These are phyloP conservation scores for Trogon surrucura DNA, from an alignment of 2,113 vertebrate genomes.

Conservation along the genomic window DNA sequence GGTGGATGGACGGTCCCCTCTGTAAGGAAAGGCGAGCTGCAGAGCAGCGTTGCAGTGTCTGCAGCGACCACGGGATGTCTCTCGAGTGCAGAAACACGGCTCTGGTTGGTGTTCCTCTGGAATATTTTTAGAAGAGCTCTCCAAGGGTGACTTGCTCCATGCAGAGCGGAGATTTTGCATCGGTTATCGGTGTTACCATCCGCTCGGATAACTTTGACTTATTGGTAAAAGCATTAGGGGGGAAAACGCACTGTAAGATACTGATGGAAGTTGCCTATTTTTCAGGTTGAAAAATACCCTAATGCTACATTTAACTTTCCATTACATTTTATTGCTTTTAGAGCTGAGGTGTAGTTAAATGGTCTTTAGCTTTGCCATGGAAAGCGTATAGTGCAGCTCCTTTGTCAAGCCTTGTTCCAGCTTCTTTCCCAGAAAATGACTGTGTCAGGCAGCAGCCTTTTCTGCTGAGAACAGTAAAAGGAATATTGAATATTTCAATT, in stretches of 20 bases:
- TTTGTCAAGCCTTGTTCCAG: neutral
- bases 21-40: neutral
- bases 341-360: neutral
- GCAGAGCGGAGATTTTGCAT: neutral
- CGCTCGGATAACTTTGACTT: rapidly evolving
- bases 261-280: rapidly evolving
- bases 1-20: neutral
- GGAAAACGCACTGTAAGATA: neutral
- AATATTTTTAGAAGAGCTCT: neutral
- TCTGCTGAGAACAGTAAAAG: neutral
- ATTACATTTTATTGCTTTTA: neutral
- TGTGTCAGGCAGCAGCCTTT: neutral
- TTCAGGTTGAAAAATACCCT: neutral
- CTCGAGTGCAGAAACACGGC: constrained; percentile 20
- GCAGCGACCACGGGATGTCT: constrained; percentile 50
- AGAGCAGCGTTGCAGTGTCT: neutral
- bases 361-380: neutral
- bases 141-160: rapidly evolving
- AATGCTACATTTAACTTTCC: neutral
- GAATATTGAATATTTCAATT: neutral
- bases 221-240: neutral
- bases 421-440: neutral
- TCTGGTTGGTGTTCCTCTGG: neutral
- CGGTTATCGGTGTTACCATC: rapidly evolving
- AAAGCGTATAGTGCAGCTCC: neutral